Evolutionary conservation across 2,797 vertebrate genomes (phyloP).

Genomic region (Botia almorhae): DNA sequence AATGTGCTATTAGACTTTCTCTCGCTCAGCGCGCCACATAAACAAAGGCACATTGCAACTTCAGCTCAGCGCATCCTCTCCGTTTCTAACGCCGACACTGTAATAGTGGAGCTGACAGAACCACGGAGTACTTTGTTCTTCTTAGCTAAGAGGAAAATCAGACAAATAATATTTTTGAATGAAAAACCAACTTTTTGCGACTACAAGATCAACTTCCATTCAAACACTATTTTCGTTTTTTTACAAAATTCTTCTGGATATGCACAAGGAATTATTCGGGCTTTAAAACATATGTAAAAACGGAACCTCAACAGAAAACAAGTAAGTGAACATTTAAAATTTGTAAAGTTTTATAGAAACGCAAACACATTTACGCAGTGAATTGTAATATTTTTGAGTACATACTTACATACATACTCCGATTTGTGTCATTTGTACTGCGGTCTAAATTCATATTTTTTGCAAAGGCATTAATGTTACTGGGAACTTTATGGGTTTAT

Average conservation of each 20-base stretch:
- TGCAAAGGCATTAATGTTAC: neutral
- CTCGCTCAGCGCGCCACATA: slow-evolving; percentile 84
- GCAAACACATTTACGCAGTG: neutral
- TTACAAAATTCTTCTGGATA: slow-evolving; percentile 57
- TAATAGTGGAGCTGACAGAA: slow-evolving; percentile 70
- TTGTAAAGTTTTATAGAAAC: neutral
- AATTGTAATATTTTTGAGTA: too few relatives aligned
- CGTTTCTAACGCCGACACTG: slow-evolving; percentile 71
- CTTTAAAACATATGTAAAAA: slow-evolving; percentile 92
- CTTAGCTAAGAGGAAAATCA: slow-evolving; percentile 51
- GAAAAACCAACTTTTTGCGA: slow-evolving; percentile 56
- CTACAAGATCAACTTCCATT: slow-evolving; percentile 49
- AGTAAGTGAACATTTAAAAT: slow-evolving; percentile 81
- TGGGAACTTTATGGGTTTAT: slow-evolving; percentile 51
- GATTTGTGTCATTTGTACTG: neutral
- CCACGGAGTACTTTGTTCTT: slow-evolving; percentile 61
- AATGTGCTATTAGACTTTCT: slow-evolving; percentile 90
- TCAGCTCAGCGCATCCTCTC: slow-evolving; percentile 69
- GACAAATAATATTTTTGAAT: slow-evolving; percentile 58
- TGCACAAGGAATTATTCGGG: slow-evolving; percentile 78
- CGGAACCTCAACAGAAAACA: slow-evolving; percentile 95
- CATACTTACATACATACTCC: neutral
- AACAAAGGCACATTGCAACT: slow-evolving; percentile 85
- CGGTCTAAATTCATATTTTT: slow-evolving; percentile 11
- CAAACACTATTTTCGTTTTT: slow-evolving; percentile 42